A percentile compares a stretch with the other conserved stretches of the same genome.
These are phyloP conservation scores for Neolamprologus sp. DNA, from an alignment of 2,113 vertebrate species.

Conservation along the genomic window DNA sequence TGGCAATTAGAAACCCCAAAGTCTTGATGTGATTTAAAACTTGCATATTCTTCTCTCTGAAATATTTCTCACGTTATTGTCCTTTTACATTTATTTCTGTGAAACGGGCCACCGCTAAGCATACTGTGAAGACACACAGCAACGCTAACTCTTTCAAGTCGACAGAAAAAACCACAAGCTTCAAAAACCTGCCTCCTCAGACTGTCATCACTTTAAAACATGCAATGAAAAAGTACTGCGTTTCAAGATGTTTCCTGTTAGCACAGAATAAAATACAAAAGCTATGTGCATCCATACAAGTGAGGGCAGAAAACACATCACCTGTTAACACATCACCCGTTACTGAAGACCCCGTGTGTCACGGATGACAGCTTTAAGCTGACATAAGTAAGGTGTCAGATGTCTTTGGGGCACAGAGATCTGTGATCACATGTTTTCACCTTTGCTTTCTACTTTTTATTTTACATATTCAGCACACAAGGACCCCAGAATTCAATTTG, in stretches of 20 bases:
- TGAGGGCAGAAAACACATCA: neutral
- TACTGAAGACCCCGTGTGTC: constrained; percentile 5
- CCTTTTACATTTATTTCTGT: neutral
- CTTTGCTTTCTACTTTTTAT: neutral
- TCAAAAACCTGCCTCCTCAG: neutral
- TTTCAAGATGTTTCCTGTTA: neutral
- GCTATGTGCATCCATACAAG: neutral
- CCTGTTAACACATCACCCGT: neutral
- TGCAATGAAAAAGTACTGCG: neutral
- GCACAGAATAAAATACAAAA: neutral
- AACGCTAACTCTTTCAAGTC: neutral
- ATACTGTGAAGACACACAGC: neutral
- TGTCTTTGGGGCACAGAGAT: neutral
- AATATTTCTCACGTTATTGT: neutral
- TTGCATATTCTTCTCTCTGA: neutral
- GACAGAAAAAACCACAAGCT: neutral
- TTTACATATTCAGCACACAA: neutral
- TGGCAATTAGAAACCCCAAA: neutral
- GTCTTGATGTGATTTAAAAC: neutral
- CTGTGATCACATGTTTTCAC: neutral
- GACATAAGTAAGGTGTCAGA: constrained; percentile 21
- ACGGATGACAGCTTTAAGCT: constrained; percentile 32
- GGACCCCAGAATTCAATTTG: neutral
- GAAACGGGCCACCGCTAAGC: neutral
- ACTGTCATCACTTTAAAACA: neutral